Evolutionary conservation across 1,140 invertebrate species (phyloP).

Genomic region (Drosophila mauritiana): DNA sequence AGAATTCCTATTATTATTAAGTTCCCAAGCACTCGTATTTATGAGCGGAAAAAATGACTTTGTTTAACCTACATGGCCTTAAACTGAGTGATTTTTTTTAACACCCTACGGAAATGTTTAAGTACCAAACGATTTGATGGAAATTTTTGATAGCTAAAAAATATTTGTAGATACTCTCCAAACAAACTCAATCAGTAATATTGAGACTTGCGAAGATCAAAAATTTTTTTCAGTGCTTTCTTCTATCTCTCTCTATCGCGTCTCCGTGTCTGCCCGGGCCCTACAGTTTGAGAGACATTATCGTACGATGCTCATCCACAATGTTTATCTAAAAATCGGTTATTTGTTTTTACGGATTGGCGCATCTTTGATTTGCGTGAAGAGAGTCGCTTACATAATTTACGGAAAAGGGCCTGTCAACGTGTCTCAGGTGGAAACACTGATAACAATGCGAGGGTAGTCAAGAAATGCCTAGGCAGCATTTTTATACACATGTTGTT

Average conservation of each 20-base stretch:
- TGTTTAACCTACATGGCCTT: too few species aligned
- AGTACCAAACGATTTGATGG: too few species aligned
- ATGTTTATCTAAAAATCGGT: constrained; percentile 16
- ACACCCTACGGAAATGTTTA: too few species aligned
- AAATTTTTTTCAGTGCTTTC: constrained; percentile 1
- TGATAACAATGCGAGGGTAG: constrained; percentile 17
- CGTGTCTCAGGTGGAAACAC: constrained; percentile 4
- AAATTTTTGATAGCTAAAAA: too few species aligned
- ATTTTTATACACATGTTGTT: constrained; percentile 13
- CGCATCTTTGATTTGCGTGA: not conserved
- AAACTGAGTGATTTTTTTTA: too few species aligned
- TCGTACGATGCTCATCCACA: constrained; percentile 58
- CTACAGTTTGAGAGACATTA: constrained; percentile 64
- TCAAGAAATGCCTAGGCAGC: constrained; percentile 27
- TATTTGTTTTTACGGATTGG: not conserved
- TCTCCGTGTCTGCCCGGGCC: constrained; percentile 29
- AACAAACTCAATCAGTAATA: too few species aligned
- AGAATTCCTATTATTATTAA: too few species aligned
- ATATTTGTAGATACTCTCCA: too few species aligned
- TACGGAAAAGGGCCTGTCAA: constrained; percentile 13
- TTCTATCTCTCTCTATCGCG: constrained; percentile 9
- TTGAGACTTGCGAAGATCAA: too few species aligned
- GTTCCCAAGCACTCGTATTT: too few species aligned
- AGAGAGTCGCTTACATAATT: constrained; percentile 7
- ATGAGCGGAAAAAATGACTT: too few species aligned